Evolutionary conservation across 2,888 invertebrate species (phyloP), one percentile per base, ranked within the genome.

Genomic region (Globia sparganii): DNA sequence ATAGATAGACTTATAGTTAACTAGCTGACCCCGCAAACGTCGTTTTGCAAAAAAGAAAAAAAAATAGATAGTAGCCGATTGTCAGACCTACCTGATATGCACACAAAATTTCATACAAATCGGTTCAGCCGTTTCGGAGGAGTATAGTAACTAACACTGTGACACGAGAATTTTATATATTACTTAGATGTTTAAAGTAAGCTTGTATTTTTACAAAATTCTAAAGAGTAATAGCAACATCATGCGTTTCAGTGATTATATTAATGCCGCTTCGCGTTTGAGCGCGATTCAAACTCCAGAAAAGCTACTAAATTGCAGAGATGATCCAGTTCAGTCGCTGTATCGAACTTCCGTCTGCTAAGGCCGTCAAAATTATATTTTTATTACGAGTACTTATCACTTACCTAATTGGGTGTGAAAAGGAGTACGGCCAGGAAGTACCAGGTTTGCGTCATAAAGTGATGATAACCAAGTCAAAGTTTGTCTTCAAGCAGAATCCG

Each of bases 361-460:
- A 11, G 13, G 28, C 21, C 61, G 8, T 40, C 4, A 40, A 64
- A 64, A 31, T 9, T 9, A 65, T 15, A 49, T 67, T 28, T 28
- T 49, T 71, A 25, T 58, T 25, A n/a, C n/a, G n/a, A n/a, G n/a
- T n/a, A n/a, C 4, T 72, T 74, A 11, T 40, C 49, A 74, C n/a
- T 28, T 25, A 65, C 49, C 53, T 72, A 72, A n/a, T 2, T n/a
- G 9, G 4, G n/a, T 13, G 3, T 31, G 43, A n/a, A 37, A 37
- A 46, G 25, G 8, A 40, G 28, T 61, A 2, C 3, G 3, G 40
- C 18, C 25, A 40, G 34, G n/a, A 58, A 58, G 9, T 34, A n/a
- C 18, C 43, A n/a, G 43, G n/a, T n/a, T 46, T 34, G 74, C 9
- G 34, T 74, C 21, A 15, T 53, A 53, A 21, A 37, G 37, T 28